These are phyloP conservation scores for Venustaconcha ellipsiformis DNA, from an alignment of 1,140 invertebrate species.

Conservation along the genomic window DNA sequence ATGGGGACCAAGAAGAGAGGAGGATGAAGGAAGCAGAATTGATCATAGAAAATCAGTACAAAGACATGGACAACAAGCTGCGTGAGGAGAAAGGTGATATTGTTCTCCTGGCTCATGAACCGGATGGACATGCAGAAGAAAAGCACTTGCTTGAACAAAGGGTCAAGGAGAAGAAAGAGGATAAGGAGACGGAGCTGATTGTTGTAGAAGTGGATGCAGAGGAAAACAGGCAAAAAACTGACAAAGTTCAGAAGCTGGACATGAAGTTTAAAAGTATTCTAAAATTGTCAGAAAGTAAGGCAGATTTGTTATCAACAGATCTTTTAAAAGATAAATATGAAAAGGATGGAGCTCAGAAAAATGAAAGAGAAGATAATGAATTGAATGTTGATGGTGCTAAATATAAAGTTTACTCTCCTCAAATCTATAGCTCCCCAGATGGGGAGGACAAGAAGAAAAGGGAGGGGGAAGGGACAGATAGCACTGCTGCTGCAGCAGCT, in stretches of 20 bases:
- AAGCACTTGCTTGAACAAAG: conserved; percentile 50
- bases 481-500: too few species aligned
- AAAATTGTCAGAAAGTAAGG: conserved; percentile 22
- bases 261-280: conserved; percentile 23
- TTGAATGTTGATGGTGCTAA: too few species aligned
- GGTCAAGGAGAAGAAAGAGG: conserved; percentile 56
- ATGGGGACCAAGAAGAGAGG: conserved; percentile 51
- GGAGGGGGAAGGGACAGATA: too few species aligned
- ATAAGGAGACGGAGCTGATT: conserved; percentile 36
- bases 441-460: too few species aligned
- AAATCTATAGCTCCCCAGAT: too few species aligned
- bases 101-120: conserved; percentile 34
- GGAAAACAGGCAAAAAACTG: conserved; percentile 28
- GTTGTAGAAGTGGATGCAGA: conserved; percentile 14
- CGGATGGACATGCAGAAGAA: conserved; percentile 33
- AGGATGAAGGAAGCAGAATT: conserved; percentile 51
- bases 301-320: conserved; percentile 15
- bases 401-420: too few species aligned
- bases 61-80: conserved; percentile 58
- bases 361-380: too few species aligned
- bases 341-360: too few species aligned
- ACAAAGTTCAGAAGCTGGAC: conserved; percentile 21
- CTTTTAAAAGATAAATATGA: background rate
- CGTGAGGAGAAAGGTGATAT: conserved; percentile 57
- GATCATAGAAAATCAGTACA: conserved; percentile 52